Evolutionary conservation across 2,888 invertebrate species (phyloP).

Genomic region (Phragmatobia fuliginosa): DNA sequence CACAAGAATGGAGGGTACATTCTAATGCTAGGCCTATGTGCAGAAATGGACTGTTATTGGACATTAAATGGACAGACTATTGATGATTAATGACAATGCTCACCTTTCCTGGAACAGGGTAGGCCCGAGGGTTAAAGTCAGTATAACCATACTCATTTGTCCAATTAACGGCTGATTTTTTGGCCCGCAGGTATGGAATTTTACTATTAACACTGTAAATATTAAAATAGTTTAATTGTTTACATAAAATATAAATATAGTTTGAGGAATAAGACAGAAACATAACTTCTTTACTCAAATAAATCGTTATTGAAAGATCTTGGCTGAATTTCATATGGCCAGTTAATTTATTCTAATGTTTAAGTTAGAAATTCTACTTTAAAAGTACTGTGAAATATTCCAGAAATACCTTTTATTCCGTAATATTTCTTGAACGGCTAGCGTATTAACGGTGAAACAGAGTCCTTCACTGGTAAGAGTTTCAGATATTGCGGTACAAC

Average conservation of each 20-base stretch:
- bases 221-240: neutral
- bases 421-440: conserved; percentile 59
- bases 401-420: conserved; percentile 28
- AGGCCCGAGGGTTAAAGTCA: conserved; percentile 27
- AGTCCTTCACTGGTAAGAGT: conserved; percentile 62
- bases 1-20: no score
- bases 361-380: neutral
- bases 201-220: conserved; percentile 49
- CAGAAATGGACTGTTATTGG: no score
- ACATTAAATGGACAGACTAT: no score
- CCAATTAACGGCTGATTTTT: conserved; percentile 46
- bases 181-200: conserved; percentile 48
- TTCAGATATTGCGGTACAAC: conserved; percentile 4
- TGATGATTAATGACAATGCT: conserved; percentile 23
- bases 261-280: neutral
- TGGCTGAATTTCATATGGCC: neutral
- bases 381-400: neutral
- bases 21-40: no score
- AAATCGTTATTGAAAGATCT: neutral
- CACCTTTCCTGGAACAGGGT: conserved; percentile 60
- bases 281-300: neutral
- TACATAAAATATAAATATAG: neutral
- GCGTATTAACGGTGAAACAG: conserved; percentile 60
- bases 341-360: neutral
- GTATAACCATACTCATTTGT: conserved; percentile 50